These are phyloP conservation scores for Corythornis vintsioides DNA, from an alignment of 2,113 vertebrate genomes.

Conservation along the genomic window DNA sequence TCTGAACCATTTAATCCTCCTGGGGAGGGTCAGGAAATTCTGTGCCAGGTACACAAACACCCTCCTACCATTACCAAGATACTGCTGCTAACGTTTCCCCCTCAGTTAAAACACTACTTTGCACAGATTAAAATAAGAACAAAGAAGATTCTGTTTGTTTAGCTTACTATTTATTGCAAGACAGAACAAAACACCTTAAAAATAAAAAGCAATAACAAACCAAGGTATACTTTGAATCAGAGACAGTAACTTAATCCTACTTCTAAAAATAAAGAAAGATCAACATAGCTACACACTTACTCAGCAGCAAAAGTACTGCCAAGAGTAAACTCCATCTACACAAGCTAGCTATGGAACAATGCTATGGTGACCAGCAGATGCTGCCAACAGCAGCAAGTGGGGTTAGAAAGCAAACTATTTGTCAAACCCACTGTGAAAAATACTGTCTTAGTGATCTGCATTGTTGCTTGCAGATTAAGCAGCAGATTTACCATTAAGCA, in stretches of 20 bases:
- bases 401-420: background rate
- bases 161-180: background rate
- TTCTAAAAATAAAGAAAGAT: conserved; percentile 72
- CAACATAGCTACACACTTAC: conserved; percentile 34
- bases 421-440: background rate
- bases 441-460: background rate
- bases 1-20: background rate
- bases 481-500: background rate
- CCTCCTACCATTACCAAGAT: background rate
- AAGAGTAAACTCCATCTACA: conserved; percentile 44
- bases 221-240: background rate
- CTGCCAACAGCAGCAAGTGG: background rate
- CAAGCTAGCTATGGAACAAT: conserved; percentile 31
- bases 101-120: background rate
- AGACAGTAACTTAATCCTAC: conserved; percentile 18
- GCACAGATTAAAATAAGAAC: background rate
- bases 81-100: background rate
- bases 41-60: background rate
- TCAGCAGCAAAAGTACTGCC: conserved; percentile 40
- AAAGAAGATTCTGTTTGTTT: background rate
- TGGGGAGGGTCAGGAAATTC: background rate
- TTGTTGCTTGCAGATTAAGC: background rate
- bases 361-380: background rate
- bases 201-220: background rate
- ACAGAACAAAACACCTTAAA: background rate